Conservation (phyloP, 2,888 invertebrate genomes). For the Dorcus hopei region DNA sequence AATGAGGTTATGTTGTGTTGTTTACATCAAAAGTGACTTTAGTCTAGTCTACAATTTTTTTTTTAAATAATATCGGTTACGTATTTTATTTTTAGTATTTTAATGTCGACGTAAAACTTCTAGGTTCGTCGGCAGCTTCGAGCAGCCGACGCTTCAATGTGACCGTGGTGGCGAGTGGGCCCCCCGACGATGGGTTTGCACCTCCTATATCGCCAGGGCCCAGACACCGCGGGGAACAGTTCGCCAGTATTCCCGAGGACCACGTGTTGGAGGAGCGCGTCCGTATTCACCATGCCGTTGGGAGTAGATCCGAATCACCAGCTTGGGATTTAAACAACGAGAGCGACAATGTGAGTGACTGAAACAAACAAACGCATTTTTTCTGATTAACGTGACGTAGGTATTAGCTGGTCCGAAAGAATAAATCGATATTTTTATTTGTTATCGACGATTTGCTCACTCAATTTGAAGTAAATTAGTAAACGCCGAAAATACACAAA, state of each 20-base stretch:
- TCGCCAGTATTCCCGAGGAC: slow-evolving; percentile 51
- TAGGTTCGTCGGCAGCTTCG: slow-evolving; percentile 32
- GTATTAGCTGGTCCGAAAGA: too few species aligned
- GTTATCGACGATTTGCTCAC: not conserved
- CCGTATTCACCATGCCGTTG: slow-evolving; percentile 25
- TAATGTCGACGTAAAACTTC: slow-evolving; percentile 5
- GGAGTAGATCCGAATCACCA: slow-evolving; percentile 43
- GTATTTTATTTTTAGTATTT: not conserved
- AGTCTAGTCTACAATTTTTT: too few species aligned
- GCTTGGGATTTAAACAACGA: slow-evolving; percentile 49
- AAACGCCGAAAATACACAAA: too few species aligned
- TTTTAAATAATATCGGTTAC: too few species aligned
- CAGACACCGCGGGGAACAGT: slow-evolving; percentile 43
- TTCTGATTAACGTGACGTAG: too few species aligned
- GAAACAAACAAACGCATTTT: too few species aligned
- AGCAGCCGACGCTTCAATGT: slow-evolving; percentile 54
- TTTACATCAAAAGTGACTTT: too few species aligned
- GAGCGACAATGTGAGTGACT: slow-evolving; percentile 41
- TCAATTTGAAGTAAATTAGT: not conserved
- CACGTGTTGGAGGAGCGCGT: slow-evolving; percentile 49
- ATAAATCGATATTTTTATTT: not conserved
- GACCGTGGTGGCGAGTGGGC: slow-evolving; percentile 45
- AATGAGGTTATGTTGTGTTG: too few species aligned
- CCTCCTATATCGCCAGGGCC: slow-evolving; percentile 41
- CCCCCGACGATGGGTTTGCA: slow-evolving; percentile 32